Conservation (phyloP, 2,113 vertebrate species). For the Sitta europaea region DNA sequence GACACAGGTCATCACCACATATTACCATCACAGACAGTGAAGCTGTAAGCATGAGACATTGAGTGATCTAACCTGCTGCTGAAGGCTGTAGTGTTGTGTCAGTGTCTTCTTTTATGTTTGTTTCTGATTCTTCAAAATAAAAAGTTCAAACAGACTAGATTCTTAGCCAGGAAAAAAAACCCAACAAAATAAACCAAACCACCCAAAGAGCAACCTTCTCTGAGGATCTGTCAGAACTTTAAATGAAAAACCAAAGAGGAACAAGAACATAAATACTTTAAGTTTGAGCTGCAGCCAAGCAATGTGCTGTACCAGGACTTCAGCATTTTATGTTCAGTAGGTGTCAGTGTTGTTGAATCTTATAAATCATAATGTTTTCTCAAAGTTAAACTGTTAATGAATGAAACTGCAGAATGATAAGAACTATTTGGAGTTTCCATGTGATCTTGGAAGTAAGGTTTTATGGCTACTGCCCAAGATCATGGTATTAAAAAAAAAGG, state of each 20-base stretch:
- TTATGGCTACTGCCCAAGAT: not conserved
- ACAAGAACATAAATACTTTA: constrained; percentile 1
- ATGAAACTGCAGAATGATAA: not conserved
- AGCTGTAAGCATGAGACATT: not conserved
- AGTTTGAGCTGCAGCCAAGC: not conserved
- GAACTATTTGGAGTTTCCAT: not conserved
- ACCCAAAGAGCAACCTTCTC: not conserved
- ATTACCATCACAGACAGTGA: not conserved
- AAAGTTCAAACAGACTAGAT: constrained; percentile 9
- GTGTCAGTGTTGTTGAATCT: not conserved
- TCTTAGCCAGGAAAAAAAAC: not conserved
- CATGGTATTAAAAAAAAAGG: not conserved
- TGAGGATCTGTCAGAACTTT: not conserved
- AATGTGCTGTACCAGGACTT: not conserved
- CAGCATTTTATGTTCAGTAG: not conserved
- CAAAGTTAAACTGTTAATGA: not conserved
- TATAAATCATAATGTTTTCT: not conserved
- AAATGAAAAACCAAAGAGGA: not conserved
- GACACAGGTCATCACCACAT: not conserved
- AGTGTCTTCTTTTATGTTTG: not conserved
- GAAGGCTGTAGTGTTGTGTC: not conserved
- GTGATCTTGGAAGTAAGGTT: not conserved
- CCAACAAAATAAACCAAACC: too few species aligned
- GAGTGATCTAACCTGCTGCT: not conserved
- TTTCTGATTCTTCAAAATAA: constrained; percentile 22